Base-by-base conservation (phyloP, 2,888 invertebrate species). In the Drosophila bunnanda region DNA sequence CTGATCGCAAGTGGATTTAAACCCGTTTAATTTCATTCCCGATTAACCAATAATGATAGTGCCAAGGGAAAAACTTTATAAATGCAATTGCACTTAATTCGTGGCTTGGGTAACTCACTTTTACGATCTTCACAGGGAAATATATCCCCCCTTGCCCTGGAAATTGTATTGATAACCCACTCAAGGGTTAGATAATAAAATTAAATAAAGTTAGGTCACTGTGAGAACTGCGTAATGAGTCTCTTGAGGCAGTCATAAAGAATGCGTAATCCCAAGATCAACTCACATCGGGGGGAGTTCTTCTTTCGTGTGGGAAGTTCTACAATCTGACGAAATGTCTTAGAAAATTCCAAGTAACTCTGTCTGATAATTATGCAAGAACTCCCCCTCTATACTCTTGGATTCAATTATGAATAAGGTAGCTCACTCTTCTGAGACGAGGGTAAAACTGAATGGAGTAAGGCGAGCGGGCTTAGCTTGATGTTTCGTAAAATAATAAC, bases 31-130 rank as follows among this genome's bases (percentile, higher is more conserved):
- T 85, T 82, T 79, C 57, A 78, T 83, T 81, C 43, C 80, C 78
- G 87, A 88, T 83, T 88, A 85, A 82, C 80, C 82, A 86, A 88
- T 80, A 80, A 76, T 68, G 79, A 78, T 80, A 78, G 76, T 78
- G 76, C 55, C 28, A 15, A 53, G 36, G 36, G 36, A 30, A 50
- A 54, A 38, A 53, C 38, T 57, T 39, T 59, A 22, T 41, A 55
- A 55, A 41, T 58, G 76, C 70, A 73, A 73, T 76, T 69, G 58
- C 69, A 68, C 39, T 75, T 67, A 41, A 46, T 67, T 72, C 36
- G 30, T 46, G 20, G 43, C 50, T 30, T 71, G 75, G 39, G 70
- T 65, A 73, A 73, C 34, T 70, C 36, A 53, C 38, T 77, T 77
- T 77, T 59, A 83, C 64, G 67, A 65, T 46, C 69, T 61, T 75